These are phyloP conservation scores for Drosophila putrida DNA, from an alignment of 2,888 invertebrate species.

Conservation along the genomic window DNA sequence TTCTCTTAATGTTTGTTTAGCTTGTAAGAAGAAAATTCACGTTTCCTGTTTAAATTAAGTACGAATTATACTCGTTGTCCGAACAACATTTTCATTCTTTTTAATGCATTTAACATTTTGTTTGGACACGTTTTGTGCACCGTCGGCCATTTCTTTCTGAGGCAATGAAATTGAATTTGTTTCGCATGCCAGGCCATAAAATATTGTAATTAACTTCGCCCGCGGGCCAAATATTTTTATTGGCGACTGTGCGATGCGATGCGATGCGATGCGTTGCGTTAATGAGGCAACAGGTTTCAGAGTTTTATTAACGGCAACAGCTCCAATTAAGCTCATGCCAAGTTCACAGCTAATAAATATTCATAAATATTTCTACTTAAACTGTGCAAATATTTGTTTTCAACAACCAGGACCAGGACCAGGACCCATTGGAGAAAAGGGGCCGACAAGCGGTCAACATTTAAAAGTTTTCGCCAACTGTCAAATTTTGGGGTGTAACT, in stretches of 20 bases:
- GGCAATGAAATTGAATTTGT: slow-evolving; percentile 47
- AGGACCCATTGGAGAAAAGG: background rate
- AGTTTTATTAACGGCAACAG: slow-evolving; percentile 30
- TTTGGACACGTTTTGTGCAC: slow-evolving; percentile 44
- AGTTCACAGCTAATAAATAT: slow-evolving; percentile 70
- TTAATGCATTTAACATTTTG: slow-evolving; percentile 28
- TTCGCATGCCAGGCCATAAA: slow-evolving; percentile 52
- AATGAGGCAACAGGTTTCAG: slow-evolving; percentile 74
- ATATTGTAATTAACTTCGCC: slow-evolving; percentile 71
- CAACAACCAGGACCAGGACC: background rate
- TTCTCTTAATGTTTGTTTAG: slow-evolving; percentile 1
- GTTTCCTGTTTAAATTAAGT: slow-evolving; percentile 19
- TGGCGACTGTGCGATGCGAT: slow-evolving; percentile 15
- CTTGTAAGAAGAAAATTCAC: slow-evolving; percentile 1
- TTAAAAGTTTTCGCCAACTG: slow-evolving; percentile 48
- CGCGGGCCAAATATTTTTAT: slow-evolving; percentile 49
- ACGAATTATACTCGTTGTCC: slow-evolving; percentile 9
- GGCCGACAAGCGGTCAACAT: slow-evolving; percentile 6
- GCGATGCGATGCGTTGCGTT: slow-evolving; percentile 35
- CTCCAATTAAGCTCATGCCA: slow-evolving; percentile 36
- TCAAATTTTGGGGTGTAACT: slow-evolving; percentile 26
- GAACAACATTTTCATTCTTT: slow-evolving; percentile 25
- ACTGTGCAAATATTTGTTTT: slow-evolving; percentile 7
- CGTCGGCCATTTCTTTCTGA: slow-evolving; percentile 47
- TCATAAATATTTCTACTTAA: slow-evolving; percentile 60